Percentiles rank a stretch among this genome's conserved stretches.
phyloP scores from a whole-genome alignment of 2,888 invertebrate genomes.

The Merodon equestris region DNA sequence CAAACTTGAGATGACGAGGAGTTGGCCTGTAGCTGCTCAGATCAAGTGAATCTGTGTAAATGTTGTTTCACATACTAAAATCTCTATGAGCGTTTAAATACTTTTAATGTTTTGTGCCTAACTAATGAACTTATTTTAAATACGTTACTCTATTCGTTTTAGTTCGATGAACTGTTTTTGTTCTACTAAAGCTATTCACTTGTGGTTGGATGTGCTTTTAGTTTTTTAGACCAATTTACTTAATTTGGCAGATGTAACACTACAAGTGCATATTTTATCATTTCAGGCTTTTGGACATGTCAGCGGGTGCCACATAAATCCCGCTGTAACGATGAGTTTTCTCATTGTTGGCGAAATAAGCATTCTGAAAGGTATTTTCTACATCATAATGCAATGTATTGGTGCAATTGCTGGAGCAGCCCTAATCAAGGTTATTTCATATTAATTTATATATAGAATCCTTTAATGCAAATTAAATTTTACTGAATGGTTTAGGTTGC shows the following conservation, averaged over 20 bases:
- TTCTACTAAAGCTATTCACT: background rate
- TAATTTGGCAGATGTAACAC: background rate
- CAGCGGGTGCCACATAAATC: constrained; percentile 95
- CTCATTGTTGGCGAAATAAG: constrained; percentile 89
- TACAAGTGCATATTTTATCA: constrained; percentile 57
- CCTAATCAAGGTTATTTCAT: constrained; percentile 83
- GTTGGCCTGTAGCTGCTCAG: background rate
- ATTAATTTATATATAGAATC: background rate
- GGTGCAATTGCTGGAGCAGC: constrained; percentile 91
- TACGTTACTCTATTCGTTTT: too few species aligned
- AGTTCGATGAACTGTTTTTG: background rate
- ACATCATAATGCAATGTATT: constrained; percentile 88
- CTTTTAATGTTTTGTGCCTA: constrained; percentile 47
- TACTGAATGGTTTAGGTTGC: constrained; percentile 70
- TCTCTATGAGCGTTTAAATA: constrained; percentile 47
- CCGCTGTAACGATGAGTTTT: constrained; percentile 92
- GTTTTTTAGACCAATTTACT: background rate
- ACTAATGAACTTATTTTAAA: background rate
- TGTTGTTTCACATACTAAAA: constrained; percentile 8
- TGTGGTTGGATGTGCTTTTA: background rate
- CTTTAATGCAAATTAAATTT: constrained; percentile 72
- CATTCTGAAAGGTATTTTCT: constrained; percentile 87
- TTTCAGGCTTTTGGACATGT: constrained; percentile 89
- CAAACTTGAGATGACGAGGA: constrained; percentile 3
- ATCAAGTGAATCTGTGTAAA: constrained; percentile 35